Base-by-base conservation (phyloP, 1,140 invertebrate species). In the Camponotus floridanus region DNA sequence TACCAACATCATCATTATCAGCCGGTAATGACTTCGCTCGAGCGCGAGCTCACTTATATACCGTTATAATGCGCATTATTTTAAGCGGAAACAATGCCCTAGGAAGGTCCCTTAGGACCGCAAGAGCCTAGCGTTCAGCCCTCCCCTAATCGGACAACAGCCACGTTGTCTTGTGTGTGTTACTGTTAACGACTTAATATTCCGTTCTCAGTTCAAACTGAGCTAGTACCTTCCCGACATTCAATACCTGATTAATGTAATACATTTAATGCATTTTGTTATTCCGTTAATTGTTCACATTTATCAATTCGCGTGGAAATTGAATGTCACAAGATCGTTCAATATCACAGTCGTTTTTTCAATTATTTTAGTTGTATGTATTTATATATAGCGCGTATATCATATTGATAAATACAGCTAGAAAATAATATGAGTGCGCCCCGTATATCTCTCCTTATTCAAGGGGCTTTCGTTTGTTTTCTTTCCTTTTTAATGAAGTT, bases 271-370 rank as follows among this genome's bases (percentile, higher is more conserved):
- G 76, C 92, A 92, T 74, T 74, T 92, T 91, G 90, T 92, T 83
- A 89, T 91, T 86, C 90, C 91, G 84, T 93, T 87, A 92, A 93
- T 93, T 87, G 85, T 91, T 91, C 85, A 51, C 48, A 67, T 92
- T 93, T 73, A 91, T 92, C 91, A 90, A 93, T 93, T 93, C 87
- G 83, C 92, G 86, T 93, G 91, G 92, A 93, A 94, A 95, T 94
- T 94, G 94, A 95, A 94, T 95, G 94, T 94, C 92, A 93, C 94
- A 94, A 95, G 94, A 95, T 95, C 94, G 94, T 94, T 95, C 91
- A 92, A 93, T 95, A 95, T 95, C 94, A 95, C 94, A 95, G 94
- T 95, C 93, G 94, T 51, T 95, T 94, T 95, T 92, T 94, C 93
- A 92, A 91, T 93, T 93, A 91, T 89, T 92, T 93, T 92, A 88